Evolutionary conservation across 2,797 vertebrate genomes (phyloP).

Genomic region (Enteromius fasciolatus): DNA sequence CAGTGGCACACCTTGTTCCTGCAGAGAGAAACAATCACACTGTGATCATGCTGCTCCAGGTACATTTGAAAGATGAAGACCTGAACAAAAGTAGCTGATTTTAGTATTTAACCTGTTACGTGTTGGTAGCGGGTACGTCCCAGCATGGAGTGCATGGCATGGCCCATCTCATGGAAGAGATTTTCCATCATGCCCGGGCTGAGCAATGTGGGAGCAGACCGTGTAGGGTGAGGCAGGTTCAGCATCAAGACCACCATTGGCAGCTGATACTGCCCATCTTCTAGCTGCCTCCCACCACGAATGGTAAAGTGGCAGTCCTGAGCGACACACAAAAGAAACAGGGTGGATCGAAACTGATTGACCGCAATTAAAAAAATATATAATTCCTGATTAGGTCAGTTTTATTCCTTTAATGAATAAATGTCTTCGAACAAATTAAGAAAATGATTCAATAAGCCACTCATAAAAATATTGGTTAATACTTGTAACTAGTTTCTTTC

Average conservation of each 20-base stretch:
- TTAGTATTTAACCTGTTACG: constrained; percentile 80
- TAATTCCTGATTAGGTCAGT: not conserved
- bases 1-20: constrained; percentile 97
- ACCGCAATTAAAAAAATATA: not conserved
- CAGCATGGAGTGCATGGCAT: constrained; percentile 99
- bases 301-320: constrained; percentile 99
- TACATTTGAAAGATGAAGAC: not conserved
- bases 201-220: constrained; percentile 82
- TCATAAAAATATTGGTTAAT: not conserved
- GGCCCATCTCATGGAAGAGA: constrained; percentile 99
- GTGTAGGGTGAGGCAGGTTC: constrained; percentile 85
- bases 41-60: constrained; percentile 1
- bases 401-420: no score
- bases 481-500: not conserved
- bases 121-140: constrained; percentile 96
- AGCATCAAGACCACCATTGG: constrained; percentile 96
- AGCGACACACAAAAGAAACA: not conserved
- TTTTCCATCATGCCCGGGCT: constrained; percentile 98
- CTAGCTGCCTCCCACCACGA: constrained; percentile 86
- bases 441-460: not conserved
- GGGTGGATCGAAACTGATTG: not conserved
- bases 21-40: constrained; percentile 38
- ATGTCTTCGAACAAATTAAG: no score
- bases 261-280: constrained; percentile 88
- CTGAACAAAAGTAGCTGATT: not conserved